A percentile compares a stretch with the other conserved stretches of the same genome.
phyloP scores from a whole-genome alignment of 53 echinoderm and acorn worm species.

The Stichopus horrens region DNA sequence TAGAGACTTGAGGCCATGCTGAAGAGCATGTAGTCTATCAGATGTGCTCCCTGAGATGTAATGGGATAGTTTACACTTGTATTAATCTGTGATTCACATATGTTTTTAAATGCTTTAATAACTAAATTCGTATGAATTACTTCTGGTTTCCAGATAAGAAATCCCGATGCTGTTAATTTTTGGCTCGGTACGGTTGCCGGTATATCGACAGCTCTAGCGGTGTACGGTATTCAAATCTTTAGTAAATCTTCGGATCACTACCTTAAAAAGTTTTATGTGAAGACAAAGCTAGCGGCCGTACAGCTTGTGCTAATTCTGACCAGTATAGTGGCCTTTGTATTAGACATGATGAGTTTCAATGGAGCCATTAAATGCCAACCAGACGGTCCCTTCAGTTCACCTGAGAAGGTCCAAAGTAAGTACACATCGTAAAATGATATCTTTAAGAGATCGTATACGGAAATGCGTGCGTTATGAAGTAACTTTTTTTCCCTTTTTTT shows the following conservation, averaged over 20 bases:
- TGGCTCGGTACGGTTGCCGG: constrained; percentile 37
- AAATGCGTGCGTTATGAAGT: too few species aligned
- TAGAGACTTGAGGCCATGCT: too few species aligned
- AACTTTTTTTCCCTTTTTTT: too few species aligned
- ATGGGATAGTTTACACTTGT: too few species aligned
- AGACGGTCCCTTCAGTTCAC: constrained; percentile 1
- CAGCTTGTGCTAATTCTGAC: constrained; percentile 13
- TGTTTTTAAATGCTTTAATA: too few species aligned
- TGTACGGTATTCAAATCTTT: constrained; percentile 31
- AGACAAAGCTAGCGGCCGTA: constrained; percentile 17
- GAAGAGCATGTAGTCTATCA: too few species aligned
- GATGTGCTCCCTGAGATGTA: too few species aligned
- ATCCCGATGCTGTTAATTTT: background rate
- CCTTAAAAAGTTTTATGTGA: constrained; percentile 10
- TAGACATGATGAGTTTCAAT: constrained; percentile 1
- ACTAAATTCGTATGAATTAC: too few species aligned
- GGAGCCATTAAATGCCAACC: background rate
- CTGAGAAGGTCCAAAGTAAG: constrained; percentile 30
- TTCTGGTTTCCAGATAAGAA: background rate
- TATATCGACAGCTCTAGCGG: constrained; percentile 16
- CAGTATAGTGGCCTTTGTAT: background rate
- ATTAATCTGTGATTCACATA: too few species aligned
- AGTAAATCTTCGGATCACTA: constrained; percentile 17
- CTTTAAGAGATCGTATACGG: too few species aligned
- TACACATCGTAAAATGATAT: background rate